These are phyloP conservation scores for Macrophya annulata DNA, from an alignment of 2,888 invertebrate species.

Conservation along the genomic window DNA sequence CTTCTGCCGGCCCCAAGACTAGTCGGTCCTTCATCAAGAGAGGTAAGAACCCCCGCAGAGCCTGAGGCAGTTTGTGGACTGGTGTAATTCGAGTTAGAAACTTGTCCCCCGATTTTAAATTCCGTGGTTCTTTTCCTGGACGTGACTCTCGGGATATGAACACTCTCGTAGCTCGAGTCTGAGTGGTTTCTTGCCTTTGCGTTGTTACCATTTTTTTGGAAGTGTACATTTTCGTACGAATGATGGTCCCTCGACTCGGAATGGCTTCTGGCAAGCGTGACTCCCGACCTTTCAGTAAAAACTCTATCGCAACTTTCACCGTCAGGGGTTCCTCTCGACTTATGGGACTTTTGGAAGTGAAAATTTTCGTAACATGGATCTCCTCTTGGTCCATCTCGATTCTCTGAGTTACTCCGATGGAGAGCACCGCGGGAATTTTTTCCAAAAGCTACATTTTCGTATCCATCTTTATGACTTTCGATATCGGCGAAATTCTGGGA, in stretches of 20 bases:
- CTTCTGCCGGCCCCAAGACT: conserved; percentile 70
- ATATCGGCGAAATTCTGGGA: conserved; percentile 63
- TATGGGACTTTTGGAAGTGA: conserved; percentile 66
- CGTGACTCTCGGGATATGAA: conserved; percentile 73
- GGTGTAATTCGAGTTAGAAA: conserved; percentile 65
- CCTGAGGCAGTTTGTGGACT: conserved; percentile 56
- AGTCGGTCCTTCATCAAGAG: conserved; percentile 68
- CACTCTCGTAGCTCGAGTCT: conserved; percentile 71
- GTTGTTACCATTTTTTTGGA: conserved; percentile 62
- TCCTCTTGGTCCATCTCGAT: conserved; percentile 64
- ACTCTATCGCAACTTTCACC: conserved; percentile 4
- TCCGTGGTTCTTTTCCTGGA: conserved; percentile 71
- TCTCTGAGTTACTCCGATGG: conserved; percentile 73
- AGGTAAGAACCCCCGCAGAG: conserved; percentile 62
- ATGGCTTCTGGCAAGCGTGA: conserved; percentile 65
- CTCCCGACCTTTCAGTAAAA: conserved; percentile 32
- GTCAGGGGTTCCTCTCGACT: conserved; percentile 60
- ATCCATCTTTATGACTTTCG: conserved; percentile 64
- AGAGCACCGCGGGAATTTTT: conserved; percentile 63
- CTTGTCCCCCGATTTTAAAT: conserved; percentile 75
- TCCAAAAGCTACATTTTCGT: conserved; percentile 66
- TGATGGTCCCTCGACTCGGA: conserved; percentile 71
- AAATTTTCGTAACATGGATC: conserved; percentile 72
- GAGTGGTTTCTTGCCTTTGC: conserved; percentile 61
- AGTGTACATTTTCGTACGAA: conserved; percentile 70